Evolutionary conservation across 2,113 vertebrate species (phyloP).

Genomic region (Todiramphus saurophagus): DNA sequence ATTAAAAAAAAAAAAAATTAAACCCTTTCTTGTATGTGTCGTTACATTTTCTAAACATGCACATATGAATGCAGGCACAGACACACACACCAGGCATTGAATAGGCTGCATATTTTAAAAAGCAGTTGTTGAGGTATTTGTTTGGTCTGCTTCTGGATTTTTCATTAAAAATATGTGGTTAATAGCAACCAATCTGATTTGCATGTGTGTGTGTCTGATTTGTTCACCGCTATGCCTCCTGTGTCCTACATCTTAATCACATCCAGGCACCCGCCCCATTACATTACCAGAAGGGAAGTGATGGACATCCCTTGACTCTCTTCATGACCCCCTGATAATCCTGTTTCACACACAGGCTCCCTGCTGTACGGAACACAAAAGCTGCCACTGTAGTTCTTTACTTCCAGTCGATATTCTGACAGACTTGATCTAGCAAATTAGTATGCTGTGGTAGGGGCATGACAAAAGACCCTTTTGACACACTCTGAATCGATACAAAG

Average conservation of each 20-base stretch:
- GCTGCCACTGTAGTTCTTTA: constrained; percentile 89
- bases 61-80: background rate
- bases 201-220: constrained; percentile 85
- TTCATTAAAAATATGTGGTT: constrained; percentile 81
- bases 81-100: background rate
- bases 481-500: constrained; percentile 93
- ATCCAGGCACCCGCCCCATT: constrained; percentile 84
- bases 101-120: constrained; percentile 49
- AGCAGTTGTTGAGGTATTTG: constrained; percentile 76
- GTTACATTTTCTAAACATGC: background rate
- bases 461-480: constrained; percentile 98
- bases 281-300: constrained; percentile 90
- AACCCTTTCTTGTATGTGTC: background rate
- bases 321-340: constrained; percentile 98
- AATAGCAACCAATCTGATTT: constrained; percentile 80
- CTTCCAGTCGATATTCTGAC: constrained; percentile 97
- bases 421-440: constrained; percentile 99
- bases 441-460: constrained; percentile 95
- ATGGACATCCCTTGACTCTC: constrained; percentile 95
- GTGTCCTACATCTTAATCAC: constrained; percentile 95
- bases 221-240: constrained; percentile 78
- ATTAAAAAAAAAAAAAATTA: background rate
- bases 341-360: constrained; percentile 98
- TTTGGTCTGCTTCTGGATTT: constrained; percentile 71
- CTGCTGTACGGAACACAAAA: constrained; percentile 93